Evolutionary conservation across 2,113 vertebrate genomes (phyloP).

Genomic region (Paralichthys olivaceus): DNA sequence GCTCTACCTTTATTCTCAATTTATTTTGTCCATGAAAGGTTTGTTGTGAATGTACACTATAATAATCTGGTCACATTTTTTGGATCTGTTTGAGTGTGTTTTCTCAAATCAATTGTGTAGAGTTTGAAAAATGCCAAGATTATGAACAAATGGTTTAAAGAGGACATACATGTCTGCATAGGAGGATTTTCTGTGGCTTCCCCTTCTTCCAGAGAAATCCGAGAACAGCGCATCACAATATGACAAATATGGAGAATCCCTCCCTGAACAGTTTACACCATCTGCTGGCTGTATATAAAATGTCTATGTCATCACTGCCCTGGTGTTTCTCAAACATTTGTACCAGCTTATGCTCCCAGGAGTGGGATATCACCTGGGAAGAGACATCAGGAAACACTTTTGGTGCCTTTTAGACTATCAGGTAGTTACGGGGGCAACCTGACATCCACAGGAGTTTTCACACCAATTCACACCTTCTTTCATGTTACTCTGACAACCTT

Average conservation of each 20-base stretch:
- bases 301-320: not conserved
- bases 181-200: not conserved
- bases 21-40: conserved; percentile 1
- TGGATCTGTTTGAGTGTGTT: not conserved
- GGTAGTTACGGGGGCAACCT: not conserved
- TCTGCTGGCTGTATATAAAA: not conserved
- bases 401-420: conserved; percentile 23
- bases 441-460: conserved; percentile 24
- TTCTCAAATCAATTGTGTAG: not conserved
- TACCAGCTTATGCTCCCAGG: not conserved
- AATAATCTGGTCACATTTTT: not conserved
- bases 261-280: too few species aligned
- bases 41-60: not conserved
- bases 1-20: conserved; percentile 23
- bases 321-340: conserved; percentile 16
- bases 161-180: not conserved
- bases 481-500: not conserved
- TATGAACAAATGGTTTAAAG: not conserved
- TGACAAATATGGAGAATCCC: not conserved
- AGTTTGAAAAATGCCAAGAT: not conserved
- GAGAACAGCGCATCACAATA: not conserved
- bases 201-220: not conserved
- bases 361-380: not conserved
- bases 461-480: conserved; percentile 32
- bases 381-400: conserved; percentile 12